Conservation (phyloP, 2,113 vertebrate genomes). For the Pyxicephalus adspersus region DNA sequence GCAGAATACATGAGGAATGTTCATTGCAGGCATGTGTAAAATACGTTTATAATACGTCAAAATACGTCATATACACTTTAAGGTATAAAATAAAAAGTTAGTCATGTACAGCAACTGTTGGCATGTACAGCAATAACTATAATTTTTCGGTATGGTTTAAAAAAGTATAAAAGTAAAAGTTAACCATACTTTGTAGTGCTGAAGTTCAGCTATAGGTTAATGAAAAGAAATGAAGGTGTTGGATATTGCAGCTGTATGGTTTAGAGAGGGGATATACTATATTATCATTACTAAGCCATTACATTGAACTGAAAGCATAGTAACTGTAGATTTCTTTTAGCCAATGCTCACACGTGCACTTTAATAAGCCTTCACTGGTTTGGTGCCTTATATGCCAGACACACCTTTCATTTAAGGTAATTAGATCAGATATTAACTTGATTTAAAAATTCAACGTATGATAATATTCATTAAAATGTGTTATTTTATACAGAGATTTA, state of each 20-base stretch:
- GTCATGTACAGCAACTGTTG: too few species aligned
- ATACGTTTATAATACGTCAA: too few species aligned
- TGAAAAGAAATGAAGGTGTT: constrained; percentile 20
- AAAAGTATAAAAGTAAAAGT: constrained; percentile 1
- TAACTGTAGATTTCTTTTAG: background rate
- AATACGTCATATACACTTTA: too few species aligned
- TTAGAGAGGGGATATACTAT: constrained; percentile 13
- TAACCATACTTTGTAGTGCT: background rate
- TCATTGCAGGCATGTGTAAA: too few species aligned
- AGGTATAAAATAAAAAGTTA: too few species aligned
- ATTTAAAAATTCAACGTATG: constrained; percentile 11
- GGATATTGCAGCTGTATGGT: constrained; percentile 12
- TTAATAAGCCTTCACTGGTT: background rate
- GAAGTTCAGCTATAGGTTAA: constrained; percentile 31
- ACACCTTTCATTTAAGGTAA: background rate
- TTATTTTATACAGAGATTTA: background rate
- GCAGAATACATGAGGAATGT: too few species aligned
- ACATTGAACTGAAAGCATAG: background rate
- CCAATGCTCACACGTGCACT: background rate
- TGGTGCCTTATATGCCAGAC: background rate
- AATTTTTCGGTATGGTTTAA: background rate
- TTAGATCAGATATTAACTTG: constrained; percentile 32
- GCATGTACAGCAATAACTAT: background rate
- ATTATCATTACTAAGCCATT: constrained; percentile 36
- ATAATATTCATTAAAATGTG: constrained; percentile 37